Conservation (phyloP, 1,140 invertebrate genomes). For the Pectinophora gossypiella region DNA sequence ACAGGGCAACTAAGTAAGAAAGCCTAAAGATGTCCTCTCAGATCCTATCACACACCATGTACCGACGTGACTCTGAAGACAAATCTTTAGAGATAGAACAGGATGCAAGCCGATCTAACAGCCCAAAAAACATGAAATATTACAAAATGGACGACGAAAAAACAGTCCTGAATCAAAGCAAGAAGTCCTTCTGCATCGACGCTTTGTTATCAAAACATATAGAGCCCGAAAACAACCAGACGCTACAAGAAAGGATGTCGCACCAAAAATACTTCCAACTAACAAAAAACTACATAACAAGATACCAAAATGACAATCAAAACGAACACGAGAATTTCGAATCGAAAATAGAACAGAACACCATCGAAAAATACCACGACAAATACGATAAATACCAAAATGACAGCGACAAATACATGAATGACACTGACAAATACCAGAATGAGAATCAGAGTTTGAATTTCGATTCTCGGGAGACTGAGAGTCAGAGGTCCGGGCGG, state of each 20-base stretch:
- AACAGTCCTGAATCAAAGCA: constrained; percentile 47
- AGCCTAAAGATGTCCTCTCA: constrained; percentile 51
- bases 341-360: constrained; percentile 62
- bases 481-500: constrained; percentile 45
- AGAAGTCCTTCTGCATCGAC: constrained; percentile 73
- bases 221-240: constrained; percentile 34
- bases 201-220: constrained; percentile 61
- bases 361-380: constrained; percentile 56
- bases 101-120: constrained; percentile 47
- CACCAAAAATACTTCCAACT: constrained; percentile 68
- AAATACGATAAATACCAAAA: no score
- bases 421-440: no score
- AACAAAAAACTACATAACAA: constrained; percentile 57
- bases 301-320: no score
- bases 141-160: constrained; percentile 52
- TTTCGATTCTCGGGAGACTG: constrained; percentile 29
- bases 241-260: constrained; percentile 51
- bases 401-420: no score
- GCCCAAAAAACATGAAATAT: constrained; percentile 57
- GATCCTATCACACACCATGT: constrained; percentile 43
- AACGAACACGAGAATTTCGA: constrained; percentile 60
- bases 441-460: constrained; percentile 23
- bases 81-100: constrained; percentile 53
- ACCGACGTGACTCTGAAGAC: constrained; percentile 46
- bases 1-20: not conserved